Base-by-base conservation (phyloP, 1,140 invertebrate species). In the Drosophila orena region DNA sequence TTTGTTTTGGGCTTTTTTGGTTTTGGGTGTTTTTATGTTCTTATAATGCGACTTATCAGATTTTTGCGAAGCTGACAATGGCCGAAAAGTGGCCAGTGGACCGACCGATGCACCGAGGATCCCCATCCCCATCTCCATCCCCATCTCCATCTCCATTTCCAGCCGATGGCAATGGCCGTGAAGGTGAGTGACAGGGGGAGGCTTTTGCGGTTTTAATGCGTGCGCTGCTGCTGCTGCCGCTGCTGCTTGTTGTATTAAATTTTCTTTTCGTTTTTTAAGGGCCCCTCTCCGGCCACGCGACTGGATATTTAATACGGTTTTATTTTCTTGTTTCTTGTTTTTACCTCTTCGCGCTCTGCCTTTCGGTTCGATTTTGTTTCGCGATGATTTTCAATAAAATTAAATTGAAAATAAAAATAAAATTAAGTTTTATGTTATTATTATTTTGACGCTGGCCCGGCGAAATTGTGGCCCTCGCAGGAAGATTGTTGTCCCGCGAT, bases 331-430 rank as follows among this genome's bases (percentile, higher is more conserved):
- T 52, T 59, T 17, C n/a, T n/a, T 17, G 17, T 58, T 58, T 47
- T 24, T 6, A n/a, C n/a, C 22, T 3, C 4, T 62, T 65, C 34
- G 8, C 30, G 37, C 22, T 24, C 22, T 44, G 43, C 52, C 57
- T 47, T 44, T 12, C 35, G 22, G 30, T 17, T 44, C 46, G 65
- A 50, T 72, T 71, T 72, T 73, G 68, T 49, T 57, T 69, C 34
- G 66, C 65, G 81, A 88, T 88, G 79, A 89, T 89, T 84, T 89
- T 89, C 77, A 89, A 89, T 89, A 84, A 89, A 84, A 80, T 78
- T 89, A 89, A 89, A 89, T 89, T 89, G 84, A 89, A 89, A 89
- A 89, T 89, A 89, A 89, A 89, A 89, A 89, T 89, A 89, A 89
- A 90, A 89, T 89, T 80, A 89, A 89, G n/a, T 78, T 89, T 89